These are phyloP conservation scores for Anguilla marmorata DNA, from an alignment of 2,797 vertebrate species.

Conservation along the genomic window DNA sequence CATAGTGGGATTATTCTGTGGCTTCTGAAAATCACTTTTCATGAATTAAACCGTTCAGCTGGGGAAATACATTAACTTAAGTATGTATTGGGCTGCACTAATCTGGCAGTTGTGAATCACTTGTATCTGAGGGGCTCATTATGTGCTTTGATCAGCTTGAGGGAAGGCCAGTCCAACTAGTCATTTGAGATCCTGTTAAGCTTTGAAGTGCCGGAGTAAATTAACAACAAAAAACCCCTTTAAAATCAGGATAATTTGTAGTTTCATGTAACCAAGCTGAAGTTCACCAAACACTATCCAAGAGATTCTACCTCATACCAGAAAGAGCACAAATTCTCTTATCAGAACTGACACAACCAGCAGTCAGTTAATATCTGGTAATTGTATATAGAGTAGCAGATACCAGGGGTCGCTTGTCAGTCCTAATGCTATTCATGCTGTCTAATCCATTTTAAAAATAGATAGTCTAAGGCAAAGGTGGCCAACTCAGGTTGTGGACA, in stretches of 20 bases:
- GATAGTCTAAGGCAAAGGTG: background rate
- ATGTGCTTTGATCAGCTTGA: slow-evolving; percentile 7
- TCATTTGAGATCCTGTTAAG: background rate
- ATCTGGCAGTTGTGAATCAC: background rate
- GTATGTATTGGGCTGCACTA: background rate
- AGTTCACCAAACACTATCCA: background rate
- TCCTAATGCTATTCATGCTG: background rate
- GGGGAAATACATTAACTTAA: background rate
- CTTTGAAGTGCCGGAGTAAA: background rate
- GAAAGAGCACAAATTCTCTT: background rate
- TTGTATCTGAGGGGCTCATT: background rate
- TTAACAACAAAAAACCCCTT: background rate
- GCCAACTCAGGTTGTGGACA: no score
- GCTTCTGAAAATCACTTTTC: background rate
- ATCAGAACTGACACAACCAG: background rate
- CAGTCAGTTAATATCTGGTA: background rate
- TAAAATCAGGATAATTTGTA: background rate
- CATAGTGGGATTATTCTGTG: background rate
- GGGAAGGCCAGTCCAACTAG: background rate
- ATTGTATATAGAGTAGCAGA: background rate
- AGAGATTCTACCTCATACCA: background rate
- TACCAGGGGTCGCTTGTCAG: background rate
- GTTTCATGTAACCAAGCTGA: background rate
- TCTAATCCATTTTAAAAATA: background rate
- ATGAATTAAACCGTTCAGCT: background rate